Percentiles rank a stretch among this genome's conserved stretches.
These are phyloP conservation scores for Sebastes vulpes DNA, from an alignment of 2,797 vertebrate genomes.

Conservation along the genomic window DNA sequence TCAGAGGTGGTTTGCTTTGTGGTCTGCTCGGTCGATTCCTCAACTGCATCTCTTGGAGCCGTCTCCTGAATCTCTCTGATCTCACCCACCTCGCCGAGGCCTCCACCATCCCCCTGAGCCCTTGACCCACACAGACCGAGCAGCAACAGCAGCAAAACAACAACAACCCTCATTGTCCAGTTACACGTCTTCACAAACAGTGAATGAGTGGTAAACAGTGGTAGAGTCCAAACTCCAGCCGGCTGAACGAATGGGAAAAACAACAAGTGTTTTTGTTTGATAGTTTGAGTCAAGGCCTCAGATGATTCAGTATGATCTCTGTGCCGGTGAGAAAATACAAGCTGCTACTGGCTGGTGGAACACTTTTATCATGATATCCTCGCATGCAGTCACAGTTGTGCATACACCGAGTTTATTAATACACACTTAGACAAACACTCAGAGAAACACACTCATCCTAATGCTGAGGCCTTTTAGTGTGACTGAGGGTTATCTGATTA, in stretches of 20 bases:
- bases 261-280: neutral
- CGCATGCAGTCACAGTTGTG: neutral
- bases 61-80: neutral
- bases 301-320: neutral
- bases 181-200: neutral
- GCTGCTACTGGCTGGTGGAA: slow-evolving; percentile 2
- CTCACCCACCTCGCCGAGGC: neutral
- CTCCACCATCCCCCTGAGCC: neutral
- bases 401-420: neutral
- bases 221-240: neutral
- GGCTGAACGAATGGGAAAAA: slow-evolving; percentile 4
- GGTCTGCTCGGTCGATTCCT: neutral
- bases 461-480: neutral
- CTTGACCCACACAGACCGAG: neutral
- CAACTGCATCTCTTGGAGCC: neutral
- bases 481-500: neutral
- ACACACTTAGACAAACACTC: neutral
- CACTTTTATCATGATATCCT: neutral
- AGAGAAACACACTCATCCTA: neutral
- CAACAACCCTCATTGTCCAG: neutral
- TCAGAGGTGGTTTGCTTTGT: neutral
- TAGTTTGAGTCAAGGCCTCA: neutral
- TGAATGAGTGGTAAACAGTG: too few species aligned
- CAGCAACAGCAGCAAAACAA: neutral
- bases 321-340: slow-evolving; percentile 15